These are phyloP conservation scores for Oreotrochilus melanogaster DNA, from an alignment of 2,113 vertebrate genomes.

Conservation along the genomic window DNA sequence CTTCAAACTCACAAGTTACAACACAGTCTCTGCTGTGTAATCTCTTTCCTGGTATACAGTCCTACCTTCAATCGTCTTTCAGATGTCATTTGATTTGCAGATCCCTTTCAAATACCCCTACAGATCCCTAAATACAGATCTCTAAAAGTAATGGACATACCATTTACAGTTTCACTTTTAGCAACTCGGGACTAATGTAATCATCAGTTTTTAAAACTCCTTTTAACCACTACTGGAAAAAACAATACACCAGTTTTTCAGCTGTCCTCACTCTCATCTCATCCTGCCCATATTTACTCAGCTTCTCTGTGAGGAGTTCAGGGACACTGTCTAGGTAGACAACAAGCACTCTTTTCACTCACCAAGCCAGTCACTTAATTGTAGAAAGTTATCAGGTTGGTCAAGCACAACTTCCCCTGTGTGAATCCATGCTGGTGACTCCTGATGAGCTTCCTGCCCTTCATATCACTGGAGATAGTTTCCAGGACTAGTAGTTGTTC, in stretches of 20 bases:
- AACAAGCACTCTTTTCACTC: not conserved
- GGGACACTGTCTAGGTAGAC: not conserved
- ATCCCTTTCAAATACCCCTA: not conserved
- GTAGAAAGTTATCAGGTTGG: too few species aligned
- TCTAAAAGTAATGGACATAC: not conserved
- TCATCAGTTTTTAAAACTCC: not conserved
- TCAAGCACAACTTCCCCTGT: too few species aligned
- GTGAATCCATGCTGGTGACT: not conserved
- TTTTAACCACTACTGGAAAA: not conserved
- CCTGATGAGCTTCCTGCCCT: not conserved
- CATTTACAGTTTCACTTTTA: not conserved
- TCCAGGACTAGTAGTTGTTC: not conserved
- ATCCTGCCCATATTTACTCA: not conserved
- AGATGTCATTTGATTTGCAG: not conserved
- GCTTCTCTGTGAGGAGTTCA: not conserved
- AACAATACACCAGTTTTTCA: not conserved
- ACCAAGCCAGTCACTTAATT: not conserved
- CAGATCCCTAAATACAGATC: not conserved
- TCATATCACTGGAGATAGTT: not conserved
- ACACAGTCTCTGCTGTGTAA: not conserved
- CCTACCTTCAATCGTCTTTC: not conserved
- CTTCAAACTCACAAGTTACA: not conserved
- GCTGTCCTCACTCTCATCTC: not conserved
- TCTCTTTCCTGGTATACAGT: not conserved
- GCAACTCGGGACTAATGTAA: not conserved